Evolutionary conservation across 64 coral and sea anemone genomes (phyloP).

Genomic region (Montipora efflorescens): DNA sequence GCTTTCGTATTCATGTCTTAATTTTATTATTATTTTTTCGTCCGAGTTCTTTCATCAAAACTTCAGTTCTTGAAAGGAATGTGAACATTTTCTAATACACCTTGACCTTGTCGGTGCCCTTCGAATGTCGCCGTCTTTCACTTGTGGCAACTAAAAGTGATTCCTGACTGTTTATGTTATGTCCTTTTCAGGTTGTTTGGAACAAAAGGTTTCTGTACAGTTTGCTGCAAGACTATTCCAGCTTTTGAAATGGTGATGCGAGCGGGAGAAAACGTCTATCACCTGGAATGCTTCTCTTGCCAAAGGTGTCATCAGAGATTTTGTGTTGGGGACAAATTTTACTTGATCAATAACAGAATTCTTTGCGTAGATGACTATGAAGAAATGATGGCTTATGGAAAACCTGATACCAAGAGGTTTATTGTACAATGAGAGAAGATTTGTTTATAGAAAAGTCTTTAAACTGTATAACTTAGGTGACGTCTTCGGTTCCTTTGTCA

Average conservation of each 20-base stretch:
- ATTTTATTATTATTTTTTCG: not conserved
- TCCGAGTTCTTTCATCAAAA: not conserved
- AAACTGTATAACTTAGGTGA: too few species aligned
- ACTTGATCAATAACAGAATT: conserved; percentile 96
- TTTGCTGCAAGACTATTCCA: conserved; percentile 95
- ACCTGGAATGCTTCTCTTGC: conserved; percentile 98
- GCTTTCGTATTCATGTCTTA: not conserved
- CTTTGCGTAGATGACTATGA: conserved; percentile 97
- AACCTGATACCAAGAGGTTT: conserved; percentile 54
- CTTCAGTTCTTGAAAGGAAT: not conserved
- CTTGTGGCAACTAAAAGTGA: not conserved
- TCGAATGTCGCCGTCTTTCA: conserved; percentile 4
- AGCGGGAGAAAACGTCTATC: conserved; percentile 93
- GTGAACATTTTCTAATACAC: not conserved
- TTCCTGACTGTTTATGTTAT: conserved; percentile 48
- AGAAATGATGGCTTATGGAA: conserved; percentile 90
- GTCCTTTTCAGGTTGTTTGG: conserved; percentile 88
- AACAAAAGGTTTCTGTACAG: conserved; percentile 89
- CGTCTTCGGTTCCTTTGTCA: not conserved
- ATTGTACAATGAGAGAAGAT: conserved; percentile 1
- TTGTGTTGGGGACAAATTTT: conserved; percentile 99
- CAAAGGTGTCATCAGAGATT: conserved; percentile 96
- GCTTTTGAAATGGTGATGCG: conserved; percentile 99
- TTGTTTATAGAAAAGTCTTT: too few species aligned
- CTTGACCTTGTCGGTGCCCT: not conserved